Evolutionary conservation across 1,140 invertebrate genomes (phyloP).

Genomic region (Plectus sambesii): DNA sequence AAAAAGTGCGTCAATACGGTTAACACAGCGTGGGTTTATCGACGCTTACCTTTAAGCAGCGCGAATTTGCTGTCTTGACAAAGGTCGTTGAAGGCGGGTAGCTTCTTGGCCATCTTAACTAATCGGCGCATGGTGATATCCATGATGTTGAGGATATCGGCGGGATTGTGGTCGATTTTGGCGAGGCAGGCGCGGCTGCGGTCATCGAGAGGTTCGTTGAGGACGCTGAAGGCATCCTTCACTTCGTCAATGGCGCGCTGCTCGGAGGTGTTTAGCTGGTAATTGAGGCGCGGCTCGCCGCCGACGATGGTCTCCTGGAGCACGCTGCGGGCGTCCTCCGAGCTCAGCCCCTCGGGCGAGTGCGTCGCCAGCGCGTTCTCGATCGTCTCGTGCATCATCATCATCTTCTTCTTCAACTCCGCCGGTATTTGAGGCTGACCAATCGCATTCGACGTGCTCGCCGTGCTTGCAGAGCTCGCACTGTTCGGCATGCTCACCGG

Average conservation of each 20-base stretch:
- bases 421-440: no score
- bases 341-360: no score
- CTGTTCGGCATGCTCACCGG: no score
- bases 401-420: no score
- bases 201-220: conserved; percentile 28
- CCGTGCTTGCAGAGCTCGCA: no score
- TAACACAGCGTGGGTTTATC: conserved; percentile 73
- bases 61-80: conserved; percentile 36
- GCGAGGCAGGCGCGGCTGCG: conserved; percentile 6
- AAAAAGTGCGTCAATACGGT: conserved; percentile 8
- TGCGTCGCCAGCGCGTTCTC: no score
- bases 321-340: no score
- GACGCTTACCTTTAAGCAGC: conserved; percentile 61
- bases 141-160: conserved; percentile 41
- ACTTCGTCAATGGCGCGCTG: conserved; percentile 26
- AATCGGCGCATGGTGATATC: conserved; percentile 40
- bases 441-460: no score
- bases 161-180: conserved; percentile 26
- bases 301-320: no score
- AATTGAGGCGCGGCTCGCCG: conserved; percentile 13
- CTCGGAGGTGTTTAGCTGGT: conserved; percentile 30
- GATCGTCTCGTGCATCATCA: no score
- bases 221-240: conserved; percentile 24
- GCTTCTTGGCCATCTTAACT: conserved; percentile 39
- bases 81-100: conserved; percentile 32